Percentiles rank a stretch among this genome's conserved stretches.
Evolutionary conservation across 2,888 invertebrate genomes (phyloP).

Genomic region (Gasteruption jaculator): DNA sequence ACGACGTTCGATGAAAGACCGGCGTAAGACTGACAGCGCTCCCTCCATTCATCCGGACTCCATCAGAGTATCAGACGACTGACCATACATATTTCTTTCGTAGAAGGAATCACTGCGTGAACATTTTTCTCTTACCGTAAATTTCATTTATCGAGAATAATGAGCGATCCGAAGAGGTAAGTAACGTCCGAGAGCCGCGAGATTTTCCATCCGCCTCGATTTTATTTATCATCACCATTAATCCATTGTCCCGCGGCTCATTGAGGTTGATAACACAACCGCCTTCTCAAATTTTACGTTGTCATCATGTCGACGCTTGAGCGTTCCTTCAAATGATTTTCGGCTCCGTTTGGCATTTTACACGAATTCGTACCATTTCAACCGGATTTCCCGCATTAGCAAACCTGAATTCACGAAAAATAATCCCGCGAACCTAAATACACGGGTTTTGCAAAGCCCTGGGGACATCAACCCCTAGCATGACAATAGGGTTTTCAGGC

Average conservation of each 20-base stretch:
- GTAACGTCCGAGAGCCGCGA: constrained; percentile 10
- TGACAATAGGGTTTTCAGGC: not conserved
- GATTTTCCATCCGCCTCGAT: constrained; percentile 12
- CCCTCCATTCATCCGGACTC: too few species aligned
- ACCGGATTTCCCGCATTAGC: too few species aligned
- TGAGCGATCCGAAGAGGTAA: constrained; percentile 47
- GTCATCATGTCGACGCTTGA: constrained; percentile 52
- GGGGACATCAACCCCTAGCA: constrained; percentile 1
- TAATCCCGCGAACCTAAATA: too few species aligned
- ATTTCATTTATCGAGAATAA: constrained; percentile 30
- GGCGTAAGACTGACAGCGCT: too few species aligned
- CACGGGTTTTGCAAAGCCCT: too few species aligned
- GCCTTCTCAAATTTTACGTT: constrained; percentile 50
- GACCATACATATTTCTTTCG: too few species aligned
- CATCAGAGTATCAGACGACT: too few species aligned
- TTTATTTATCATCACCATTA: constrained; percentile 10
- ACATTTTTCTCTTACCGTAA: constrained; percentile 26
- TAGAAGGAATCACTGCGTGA: constrained; percentile 28
- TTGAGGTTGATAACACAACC: constrained; percentile 24
- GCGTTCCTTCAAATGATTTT: constrained; percentile 27
- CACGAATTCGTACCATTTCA: not conserved
- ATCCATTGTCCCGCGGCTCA: constrained; percentile 6
- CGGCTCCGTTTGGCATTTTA: not conserved
- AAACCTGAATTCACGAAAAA: too few species aligned
- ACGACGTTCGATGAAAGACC: too few species aligned